Percentiles rank a stretch among this genome's conserved stretches.
phyloP scores from a whole-genome alignment of 2,113 vertebrate species.

The Pandion haliaetus region DNA sequence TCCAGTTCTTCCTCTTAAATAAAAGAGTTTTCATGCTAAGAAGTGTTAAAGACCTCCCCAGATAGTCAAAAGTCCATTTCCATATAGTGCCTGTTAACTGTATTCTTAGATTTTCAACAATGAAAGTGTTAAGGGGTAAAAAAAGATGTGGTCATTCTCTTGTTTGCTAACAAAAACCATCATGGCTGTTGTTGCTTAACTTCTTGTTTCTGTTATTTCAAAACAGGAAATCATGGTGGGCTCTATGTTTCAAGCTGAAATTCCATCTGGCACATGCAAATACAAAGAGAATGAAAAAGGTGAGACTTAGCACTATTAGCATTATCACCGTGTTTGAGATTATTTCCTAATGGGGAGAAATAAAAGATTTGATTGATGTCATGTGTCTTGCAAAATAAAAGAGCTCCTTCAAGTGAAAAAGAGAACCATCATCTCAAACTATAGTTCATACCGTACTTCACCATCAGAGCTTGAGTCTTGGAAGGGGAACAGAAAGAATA shows the following conservation, averaged over 20 bases:
- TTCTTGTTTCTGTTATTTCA: not conserved
- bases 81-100: not conserved
- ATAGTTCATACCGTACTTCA: not conserved
- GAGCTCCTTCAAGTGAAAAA: not conserved
- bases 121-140: not conserved
- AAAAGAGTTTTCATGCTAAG: not conserved
- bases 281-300: conserved; percentile 97
- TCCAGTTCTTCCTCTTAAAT: not conserved
- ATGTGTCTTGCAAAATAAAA: not conserved
- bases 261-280: conserved; percentile 87
- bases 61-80: not conserved
- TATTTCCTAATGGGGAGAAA: not conserved
- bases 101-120: not conserved
- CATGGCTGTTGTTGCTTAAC: not conserved
- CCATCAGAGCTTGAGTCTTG: not conserved
- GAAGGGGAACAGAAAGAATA: not conserved
- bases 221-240: conserved; percentile 98
- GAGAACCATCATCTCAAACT: not conserved
- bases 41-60: not conserved
- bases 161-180: not conserved
- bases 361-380: not conserved
- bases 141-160: not conserved
- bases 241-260: conserved; percentile 98
- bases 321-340: not conserved
- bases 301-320: conserved; percentile 40